Conservation (phyloP, 2,113 vertebrate species). For the Daubentonia madagascariensis region DNA sequence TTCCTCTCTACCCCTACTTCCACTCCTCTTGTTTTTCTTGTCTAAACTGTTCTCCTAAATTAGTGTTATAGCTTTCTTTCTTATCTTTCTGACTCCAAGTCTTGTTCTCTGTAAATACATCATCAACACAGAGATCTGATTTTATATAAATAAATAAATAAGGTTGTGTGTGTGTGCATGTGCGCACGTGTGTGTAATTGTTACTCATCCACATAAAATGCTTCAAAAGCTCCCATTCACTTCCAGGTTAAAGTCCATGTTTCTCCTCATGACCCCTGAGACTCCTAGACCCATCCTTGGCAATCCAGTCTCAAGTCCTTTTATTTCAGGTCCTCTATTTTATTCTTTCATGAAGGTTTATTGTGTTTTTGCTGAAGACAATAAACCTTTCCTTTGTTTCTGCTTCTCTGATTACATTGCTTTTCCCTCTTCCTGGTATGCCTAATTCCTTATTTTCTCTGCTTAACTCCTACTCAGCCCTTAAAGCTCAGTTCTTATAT, state of each 20-base stretch:
- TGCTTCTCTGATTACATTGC: neutral
- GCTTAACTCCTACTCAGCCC: too few species aligned
- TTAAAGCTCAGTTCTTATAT: neutral
- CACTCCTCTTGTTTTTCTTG: neutral
- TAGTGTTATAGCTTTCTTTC: neutral
- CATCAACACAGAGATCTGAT: neutral
- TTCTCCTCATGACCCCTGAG: neutral
- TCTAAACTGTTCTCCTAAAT: neutral
- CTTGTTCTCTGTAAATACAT: neutral
- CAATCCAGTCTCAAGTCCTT: neutral
- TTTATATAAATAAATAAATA: neutral
- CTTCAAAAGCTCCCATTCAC: neutral
- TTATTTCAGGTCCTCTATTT: neutral
- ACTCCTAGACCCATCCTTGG: neutral
- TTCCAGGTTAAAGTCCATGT: neutral
- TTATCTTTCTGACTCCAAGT: neutral
- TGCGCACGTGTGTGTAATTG: neutral
- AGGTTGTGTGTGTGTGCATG: neutral
- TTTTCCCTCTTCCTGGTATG: neutral
- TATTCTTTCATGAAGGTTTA: neutral
- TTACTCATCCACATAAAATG: neutral
- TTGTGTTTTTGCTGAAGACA: neutral
- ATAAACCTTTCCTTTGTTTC: neutral
- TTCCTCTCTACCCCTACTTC: neutral
- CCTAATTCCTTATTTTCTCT: neutral